Evolutionary conservation across 1,140 invertebrate genomes (phyloP), one percentile per base, ranked within the genome.

Genomic region (Drosophila quadrilineata): DNA sequence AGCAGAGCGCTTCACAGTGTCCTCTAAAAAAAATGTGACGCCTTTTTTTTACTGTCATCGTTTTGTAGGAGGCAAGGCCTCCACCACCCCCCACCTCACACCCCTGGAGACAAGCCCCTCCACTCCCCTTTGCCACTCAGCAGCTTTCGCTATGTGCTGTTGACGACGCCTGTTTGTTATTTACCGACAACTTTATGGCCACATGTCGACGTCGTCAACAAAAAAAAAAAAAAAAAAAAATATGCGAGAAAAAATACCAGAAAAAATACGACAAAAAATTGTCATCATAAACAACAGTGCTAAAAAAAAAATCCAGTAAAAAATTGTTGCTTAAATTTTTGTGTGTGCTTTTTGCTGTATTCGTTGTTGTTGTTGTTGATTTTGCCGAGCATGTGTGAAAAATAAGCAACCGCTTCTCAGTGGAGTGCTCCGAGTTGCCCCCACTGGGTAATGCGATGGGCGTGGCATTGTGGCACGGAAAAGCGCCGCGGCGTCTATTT

Each of bases 161-260:
- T 52, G 49, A 45, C 53, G 59, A 46, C 31, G 75, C 76, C 72
- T 82, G 76, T 82, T 82, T 82, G 71, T 82, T 80, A 80, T 80
- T 80, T 80, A 80, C 76, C 76, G 76, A 80, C 76, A 80, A 80
- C 76, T 82, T 80, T 80, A 80, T 69, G 72, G 77, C 76, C 76
- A 80, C 77, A 80, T 80, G 76, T 76, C 77, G 76, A 59, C 74
- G 63, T 54, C 43, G 68, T 66, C 46, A 65, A 33, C 56, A 14
- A 41, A 56, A 22, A 46, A 29, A 63, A 63, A 73, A 79, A 65
- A n/a, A n/a, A n/a, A n/a, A n/a, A n/a, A n/a, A n/a, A n/a, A n/a
- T n/a, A n/a, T n/a, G n/a, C n/a, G n/a, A n/a, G n/a, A n/a, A n/a
- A n/a, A n/a, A n/a, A n/a, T n/a, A n/a, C n/a, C n/a, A n/a, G n/a